phyloP scores from a whole-genome alignment of 2,888 invertebrate genomes.

The Cantharis rustica region DNA sequence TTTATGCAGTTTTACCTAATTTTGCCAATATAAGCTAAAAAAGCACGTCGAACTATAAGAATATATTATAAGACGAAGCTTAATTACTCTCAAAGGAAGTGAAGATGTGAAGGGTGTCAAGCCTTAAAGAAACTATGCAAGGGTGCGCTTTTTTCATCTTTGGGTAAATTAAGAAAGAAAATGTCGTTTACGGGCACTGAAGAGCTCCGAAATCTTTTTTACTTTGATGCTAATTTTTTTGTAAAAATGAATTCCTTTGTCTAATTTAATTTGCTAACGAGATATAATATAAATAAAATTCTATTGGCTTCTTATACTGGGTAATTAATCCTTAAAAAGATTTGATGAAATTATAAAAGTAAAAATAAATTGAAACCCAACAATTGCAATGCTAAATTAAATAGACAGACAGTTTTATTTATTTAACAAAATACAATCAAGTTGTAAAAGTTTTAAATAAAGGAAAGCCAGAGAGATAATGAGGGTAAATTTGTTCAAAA shows the following conservation, averaged over 20 bases:
- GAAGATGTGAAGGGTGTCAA: background rate
- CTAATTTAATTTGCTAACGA: background rate
- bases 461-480: background rate
- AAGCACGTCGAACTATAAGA: background rate
- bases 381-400: background rate
- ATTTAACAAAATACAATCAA: background rate
- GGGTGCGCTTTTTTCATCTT: background rate
- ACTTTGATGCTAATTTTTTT: background rate
- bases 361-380: background rate
- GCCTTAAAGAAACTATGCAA: background rate
- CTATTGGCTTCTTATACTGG: background rate
- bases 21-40: background rate
- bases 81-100: background rate
- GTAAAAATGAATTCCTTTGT: background rate
- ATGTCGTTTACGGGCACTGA: background rate
- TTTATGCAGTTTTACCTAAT: background rate
- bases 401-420: background rate
- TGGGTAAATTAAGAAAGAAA: background rate
- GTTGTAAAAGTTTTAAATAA: background rate
- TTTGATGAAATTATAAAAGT: background rate
- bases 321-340: background rate
- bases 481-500: background rate
- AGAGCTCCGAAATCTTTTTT: background rate
- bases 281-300: background rate
- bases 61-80: background rate